Evolutionary conservation across 2,888 invertebrate genomes (phyloP).

Genomic region (Falcaria lacertinaria): DNA sequence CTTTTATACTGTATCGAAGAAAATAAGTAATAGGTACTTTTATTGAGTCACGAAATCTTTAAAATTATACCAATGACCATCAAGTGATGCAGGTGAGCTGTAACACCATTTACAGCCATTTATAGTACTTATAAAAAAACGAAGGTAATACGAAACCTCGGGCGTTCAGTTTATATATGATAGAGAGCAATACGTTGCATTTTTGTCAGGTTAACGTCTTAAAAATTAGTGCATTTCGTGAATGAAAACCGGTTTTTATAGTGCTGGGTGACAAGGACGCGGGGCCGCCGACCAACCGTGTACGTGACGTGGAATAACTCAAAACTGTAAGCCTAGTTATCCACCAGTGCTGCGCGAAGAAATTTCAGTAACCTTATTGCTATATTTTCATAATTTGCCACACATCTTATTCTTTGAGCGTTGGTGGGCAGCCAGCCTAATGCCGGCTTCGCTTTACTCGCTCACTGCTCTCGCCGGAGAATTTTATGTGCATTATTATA

Average conservation of each 20-base stretch:
- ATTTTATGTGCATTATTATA: slow-evolving; percentile 67
- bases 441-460: slow-evolving; percentile 39
- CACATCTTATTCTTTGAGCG: background rate
- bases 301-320: slow-evolving; percentile 69
- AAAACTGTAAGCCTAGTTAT: slow-evolving; percentile 26
- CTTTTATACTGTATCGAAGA: no score
- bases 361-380: no score
- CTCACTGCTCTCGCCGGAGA: slow-evolving; percentile 48
- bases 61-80: no score
- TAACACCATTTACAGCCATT: no score
- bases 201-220: background rate
- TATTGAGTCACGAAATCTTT: no score
- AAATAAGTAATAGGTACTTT: no score
- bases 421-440: slow-evolving; percentile 6
- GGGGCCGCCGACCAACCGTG: slow-evolving; percentile 25
- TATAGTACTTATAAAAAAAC: no score
- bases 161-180: no score
- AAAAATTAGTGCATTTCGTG: background rate
- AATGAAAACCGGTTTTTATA: background rate
- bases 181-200: no score
- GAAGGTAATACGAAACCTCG: no score
- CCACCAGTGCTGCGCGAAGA: background rate
- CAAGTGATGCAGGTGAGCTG: no score
- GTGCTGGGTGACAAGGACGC: background rate
- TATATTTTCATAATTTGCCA: background rate